Evolutionary conservation across 2,797 vertebrate genomes (phyloP), one percentile per base, ranked within the genome.

Genomic region (Rhodeus uyekii): DNA sequence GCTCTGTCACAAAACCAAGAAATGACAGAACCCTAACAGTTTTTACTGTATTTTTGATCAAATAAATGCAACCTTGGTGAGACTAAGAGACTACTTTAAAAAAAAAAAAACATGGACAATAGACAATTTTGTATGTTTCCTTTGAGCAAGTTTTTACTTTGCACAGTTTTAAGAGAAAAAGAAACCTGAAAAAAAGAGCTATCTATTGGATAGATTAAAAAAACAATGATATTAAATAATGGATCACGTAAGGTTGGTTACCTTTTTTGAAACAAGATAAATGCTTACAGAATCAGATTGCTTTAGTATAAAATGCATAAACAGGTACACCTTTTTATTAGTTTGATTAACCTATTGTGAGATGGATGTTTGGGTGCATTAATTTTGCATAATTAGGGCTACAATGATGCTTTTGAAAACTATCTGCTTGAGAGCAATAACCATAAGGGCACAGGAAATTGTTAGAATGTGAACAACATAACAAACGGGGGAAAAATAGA

Each of bases 271-370:
- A 78, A 64, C 61, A 24, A 78, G 36, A 83, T 67, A 14, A 83
- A 74, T 8, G 79, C 27, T 19, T 61, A 58, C 16, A 3, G 75
- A 8, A 29, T 65, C 27, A 72, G 53, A 10, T 84, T 27, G 19
- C 32, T 76, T 82, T 79, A 64, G 46, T 68, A 79, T 72, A 55
- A 67, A 71, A 67, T 65, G 34, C 6, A 67, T 60, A 65, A 69
- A 44, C 9, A 2, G 4, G 60, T 34, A 58, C 53, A 16, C 16
- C 39, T 24, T 60, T 34, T 3, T 13, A 34, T 72, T 10, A 48
- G 8, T 80, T 71, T 80, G 36, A n/a, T 72, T 80, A 80, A 81
- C 22, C 44, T 53, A 24, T 64, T 48, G 42, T 50, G 18, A 79
- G 6, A 68, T 38, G 46, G 29, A 36, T 27, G 50, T 34, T 42